Evolutionary conservation across 2,113 vertebrate species (phyloP), one percentile per base, ranked within the genome.

Genomic region (Rhinolophus sinicus): DNA sequence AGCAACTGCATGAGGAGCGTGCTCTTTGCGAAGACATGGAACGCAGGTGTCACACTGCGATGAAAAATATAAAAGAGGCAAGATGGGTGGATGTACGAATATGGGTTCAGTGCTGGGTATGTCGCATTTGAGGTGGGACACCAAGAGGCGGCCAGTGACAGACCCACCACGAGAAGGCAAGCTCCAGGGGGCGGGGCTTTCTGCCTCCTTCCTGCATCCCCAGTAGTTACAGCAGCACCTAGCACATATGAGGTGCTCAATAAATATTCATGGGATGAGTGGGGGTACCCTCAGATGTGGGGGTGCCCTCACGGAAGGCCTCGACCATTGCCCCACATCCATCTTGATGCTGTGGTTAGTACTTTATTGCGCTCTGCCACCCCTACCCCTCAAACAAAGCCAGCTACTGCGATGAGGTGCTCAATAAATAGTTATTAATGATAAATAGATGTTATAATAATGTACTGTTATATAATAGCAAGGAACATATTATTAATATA

Each of bases 91-190:
- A 2, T 6, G 28, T 18, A 6, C 38, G n/a, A 72, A 38, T 8
- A 8, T 3, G 78, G 33, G 70, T 6, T 12, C 75, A 40, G 8
- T 1, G 1, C 5, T 3, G 13, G 21, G 11, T 21, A 18, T 0
- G 1, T 6, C 26, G 38, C 11, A 0, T 26, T 93, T 77, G 88
- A 60, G 69, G 38, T n/a, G 44, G 19, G 47, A 21, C 35, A 30
- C 6, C 6, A 5, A 33, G 81, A 67, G 72, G 12, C 1, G 28
- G n/a, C 16, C 19, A 2, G 47, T 0, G 60, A 54, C 6, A 38
- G 69, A 52, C 30, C 8, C 0, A 11, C 14, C 70, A 0, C 0
- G 11, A n/a, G 58, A n/a, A 18, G 62, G n/a, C 8, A 2, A 9
- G 38, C 30, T 56, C 67, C 40, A 7, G 54, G 28, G 22, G 8